These are phyloP conservation scores for Antitype chi DNA, from an alignment of 2,888 invertebrate species.

Conservation along the genomic window DNA sequence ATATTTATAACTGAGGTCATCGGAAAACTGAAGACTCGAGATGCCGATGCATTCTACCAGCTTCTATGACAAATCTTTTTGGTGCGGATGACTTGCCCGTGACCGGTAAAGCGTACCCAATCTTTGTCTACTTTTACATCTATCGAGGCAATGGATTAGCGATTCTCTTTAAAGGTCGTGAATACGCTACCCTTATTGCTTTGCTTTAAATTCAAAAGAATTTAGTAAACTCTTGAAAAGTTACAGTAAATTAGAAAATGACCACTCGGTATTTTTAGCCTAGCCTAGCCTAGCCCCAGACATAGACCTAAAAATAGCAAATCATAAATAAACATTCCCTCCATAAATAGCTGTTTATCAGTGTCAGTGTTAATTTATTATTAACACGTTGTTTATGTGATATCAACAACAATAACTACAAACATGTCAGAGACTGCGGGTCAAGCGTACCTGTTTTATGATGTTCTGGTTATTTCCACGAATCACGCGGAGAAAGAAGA, in stretches of 20 bases:
- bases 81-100: no score
- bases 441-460: slow-evolving; percentile 64
- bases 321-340: slow-evolving; percentile 34
- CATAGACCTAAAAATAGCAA: slow-evolving; percentile 28
- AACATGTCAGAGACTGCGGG: slow-evolving; percentile 49
- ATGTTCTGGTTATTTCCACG: slow-evolving; percentile 54
- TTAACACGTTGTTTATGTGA: slow-evolving; percentile 30
- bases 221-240: background rate
- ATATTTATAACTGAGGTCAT: no score
- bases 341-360: slow-evolving; percentile 49
- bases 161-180: no score
- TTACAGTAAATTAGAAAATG: background rate
- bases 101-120: no score
- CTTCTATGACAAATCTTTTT: no score
- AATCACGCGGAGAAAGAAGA: background rate
- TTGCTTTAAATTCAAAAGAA: no score
- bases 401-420: slow-evolving; percentile 43
- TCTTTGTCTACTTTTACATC: no score
- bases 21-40: no score
- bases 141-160: no score
- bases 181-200: no score
- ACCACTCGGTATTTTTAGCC: background rate
- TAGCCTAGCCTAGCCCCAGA: background rate
- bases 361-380: slow-evolving; percentile 52
- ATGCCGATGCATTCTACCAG: no score